A percentile compares a stretch with the other conserved stretches of the same genome.
Conservation (phyloP, 2,113 vertebrate species). For the Petaurus breviceps region DNA sequence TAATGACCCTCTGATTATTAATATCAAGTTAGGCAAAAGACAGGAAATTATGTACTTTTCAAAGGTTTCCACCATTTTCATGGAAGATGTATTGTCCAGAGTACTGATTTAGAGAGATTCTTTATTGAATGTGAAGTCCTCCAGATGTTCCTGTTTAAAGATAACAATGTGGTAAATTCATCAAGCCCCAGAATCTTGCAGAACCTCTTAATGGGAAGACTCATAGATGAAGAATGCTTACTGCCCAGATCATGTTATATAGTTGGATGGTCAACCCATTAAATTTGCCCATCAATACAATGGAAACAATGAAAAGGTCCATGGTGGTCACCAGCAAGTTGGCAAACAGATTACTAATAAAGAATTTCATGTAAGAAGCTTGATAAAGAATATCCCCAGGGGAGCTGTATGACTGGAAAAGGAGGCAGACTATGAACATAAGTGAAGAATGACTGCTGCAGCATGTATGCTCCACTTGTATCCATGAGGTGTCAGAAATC, state of each 20-base stretch:
- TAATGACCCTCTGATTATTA: not conserved
- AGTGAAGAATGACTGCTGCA: not conserved
- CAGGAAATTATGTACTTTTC: not conserved
- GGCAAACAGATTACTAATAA: not conserved
- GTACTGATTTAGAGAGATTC: not conserved
- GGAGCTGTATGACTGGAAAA: not conserved
- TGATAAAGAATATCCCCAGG: not conserved
- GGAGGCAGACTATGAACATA: not conserved
- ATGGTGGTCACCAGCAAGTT: not conserved
- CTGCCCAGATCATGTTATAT: not conserved
- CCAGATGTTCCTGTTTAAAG: not conserved
- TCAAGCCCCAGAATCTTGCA: not conserved
- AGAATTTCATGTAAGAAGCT: not conserved
- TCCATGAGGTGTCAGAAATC: not conserved
- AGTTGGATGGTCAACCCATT: not conserved
- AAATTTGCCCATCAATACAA: not conserved
- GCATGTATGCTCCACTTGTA: not conserved
- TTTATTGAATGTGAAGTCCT: not conserved
- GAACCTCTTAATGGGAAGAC: not conserved
- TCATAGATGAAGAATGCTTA: not conserved
- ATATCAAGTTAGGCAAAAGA: not conserved
- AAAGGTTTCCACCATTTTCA: not conserved
- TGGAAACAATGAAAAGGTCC: not conserved
- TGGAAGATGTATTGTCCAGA: not conserved
- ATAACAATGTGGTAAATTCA: not conserved